Evolutionary conservation across 2,113 vertebrate genomes (phyloP), one percentile per base, ranked within the genome.

Genomic region (Chinchilla lanigera): DNA sequence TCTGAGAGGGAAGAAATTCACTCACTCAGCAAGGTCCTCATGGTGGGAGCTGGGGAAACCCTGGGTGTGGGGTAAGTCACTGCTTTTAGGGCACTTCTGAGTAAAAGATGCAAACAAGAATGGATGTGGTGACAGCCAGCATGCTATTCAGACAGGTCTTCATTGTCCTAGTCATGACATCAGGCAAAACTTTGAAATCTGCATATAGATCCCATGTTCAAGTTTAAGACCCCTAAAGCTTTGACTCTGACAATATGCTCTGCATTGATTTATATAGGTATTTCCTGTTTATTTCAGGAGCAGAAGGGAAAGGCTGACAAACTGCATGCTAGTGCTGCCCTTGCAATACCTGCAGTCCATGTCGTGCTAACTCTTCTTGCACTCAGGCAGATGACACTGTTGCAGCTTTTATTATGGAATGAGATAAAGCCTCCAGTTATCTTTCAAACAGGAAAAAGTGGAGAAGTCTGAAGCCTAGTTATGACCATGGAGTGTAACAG

Each of bases 261-360:
- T 14, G 13, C 2, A 77, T 24, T 44, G 26, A 54, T 33, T 65
- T 93, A 33, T 22, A 41, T 14, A 78, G 26, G 8, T 17, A 67
- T 73, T 89, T 80, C 20, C 5, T 67, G 60, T 97, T 83, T 47
- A 63, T 95, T 52, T 63, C 38, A 61, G 65, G 87, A 93, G n/a
- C 17, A 69, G 41, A 86, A 93, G 8, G 30, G 22, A 47, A 44
- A 84, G 35, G 2, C 17, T 65, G 28, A 22, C 17, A 93, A 61
- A 9, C 16, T 71, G 47, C 38, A 33, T 5, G n/a, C 65, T 65
- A 50, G 54, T 63, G 10, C 47, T 78, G 83, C 6, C 5, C 47
- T 86, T 14, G 14, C 33, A 52, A 20, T 80, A 35, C 50, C 30
- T 22, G 33, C 3, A 33, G 33, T 63, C 30, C 30, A 20, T 14